Evolutionary conservation across 2,888 invertebrate species (phyloP).

Genomic region (Antheraea assamensis): DNA sequence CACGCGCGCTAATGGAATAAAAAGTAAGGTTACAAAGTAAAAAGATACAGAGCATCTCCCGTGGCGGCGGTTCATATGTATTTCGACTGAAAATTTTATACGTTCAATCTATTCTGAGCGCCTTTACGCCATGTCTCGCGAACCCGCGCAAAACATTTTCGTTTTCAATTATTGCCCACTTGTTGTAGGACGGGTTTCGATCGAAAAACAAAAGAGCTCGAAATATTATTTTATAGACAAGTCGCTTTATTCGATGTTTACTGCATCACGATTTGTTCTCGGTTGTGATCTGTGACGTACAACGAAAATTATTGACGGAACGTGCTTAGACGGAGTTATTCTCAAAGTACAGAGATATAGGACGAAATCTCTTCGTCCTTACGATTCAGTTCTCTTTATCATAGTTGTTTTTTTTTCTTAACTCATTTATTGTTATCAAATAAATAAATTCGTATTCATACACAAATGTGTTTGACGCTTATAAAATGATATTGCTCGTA

Average conservation of each 20-base stretch:
- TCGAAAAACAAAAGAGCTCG: slow-evolving; percentile 77
- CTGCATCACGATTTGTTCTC: slow-evolving; percentile 76
- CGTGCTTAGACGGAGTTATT: slow-evolving; percentile 70
- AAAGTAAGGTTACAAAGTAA: slow-evolving; percentile 82
- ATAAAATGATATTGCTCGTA: slow-evolving; percentile 69
- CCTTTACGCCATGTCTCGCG: slow-evolving; percentile 79
- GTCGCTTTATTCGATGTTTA: slow-evolving; percentile 78
- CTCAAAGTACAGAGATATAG: slow-evolving; percentile 51
- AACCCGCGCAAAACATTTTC: slow-evolving; percentile 77
- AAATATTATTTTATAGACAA: slow-evolving; percentile 81
- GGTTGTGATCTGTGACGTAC: slow-evolving; percentile 75
- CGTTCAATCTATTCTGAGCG: slow-evolving; percentile 80
- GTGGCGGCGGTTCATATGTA: slow-evolving; percentile 77
- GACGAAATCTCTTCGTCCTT: slow-evolving; percentile 50
- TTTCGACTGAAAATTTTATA: slow-evolving; percentile 82
- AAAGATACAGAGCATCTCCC: slow-evolving; percentile 80
- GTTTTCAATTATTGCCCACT: slow-evolving; percentile 83
- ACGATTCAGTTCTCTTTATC: slow-evolving; percentile 57
- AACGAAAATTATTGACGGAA: slow-evolving; percentile 79
- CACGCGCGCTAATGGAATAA: slow-evolving; percentile 81
- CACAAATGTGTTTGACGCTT: slow-evolving; percentile 42
- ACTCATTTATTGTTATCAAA: neutral
- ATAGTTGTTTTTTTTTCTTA: slow-evolving; percentile 45
- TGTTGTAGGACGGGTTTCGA: slow-evolving; percentile 79
- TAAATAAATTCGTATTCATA: slow-evolving; percentile 23